Percentiles rank a stretch among this genome's conserved stretches.
Conservation (phyloP, 2,888 invertebrate genomes). For the Amphipoea lucens region DNA sequence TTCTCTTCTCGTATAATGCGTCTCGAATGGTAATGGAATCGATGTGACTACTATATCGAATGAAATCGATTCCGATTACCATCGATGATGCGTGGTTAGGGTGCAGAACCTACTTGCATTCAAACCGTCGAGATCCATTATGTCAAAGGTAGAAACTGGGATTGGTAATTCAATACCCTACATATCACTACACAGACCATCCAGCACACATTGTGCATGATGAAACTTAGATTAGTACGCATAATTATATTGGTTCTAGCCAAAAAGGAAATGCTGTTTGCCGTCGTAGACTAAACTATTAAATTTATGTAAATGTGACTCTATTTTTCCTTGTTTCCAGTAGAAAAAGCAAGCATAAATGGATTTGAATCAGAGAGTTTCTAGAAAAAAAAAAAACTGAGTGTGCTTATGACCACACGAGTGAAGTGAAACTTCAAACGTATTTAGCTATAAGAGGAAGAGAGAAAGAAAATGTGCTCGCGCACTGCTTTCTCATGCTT, state of each 20-base stretch:
- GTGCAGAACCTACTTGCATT: neutral
- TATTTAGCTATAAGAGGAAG: no score
- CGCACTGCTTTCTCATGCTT: no score
- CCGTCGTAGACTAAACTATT: neutral
- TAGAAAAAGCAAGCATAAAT: neutral
- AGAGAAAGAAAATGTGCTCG: no score
- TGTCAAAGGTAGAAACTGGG: slow-evolving; percentile 20
- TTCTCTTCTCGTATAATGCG: slow-evolving; percentile 3
- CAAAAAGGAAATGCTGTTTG: neutral
- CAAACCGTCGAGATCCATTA: slow-evolving; percentile 9
- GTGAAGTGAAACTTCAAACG: no score
- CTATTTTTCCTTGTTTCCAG: neutral
- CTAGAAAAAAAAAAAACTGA: neutral
- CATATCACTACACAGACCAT: neutral
- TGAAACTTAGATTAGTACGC: neutral
- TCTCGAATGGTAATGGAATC: slow-evolving; percentile 31
- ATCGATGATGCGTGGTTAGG: slow-evolving; percentile 36
- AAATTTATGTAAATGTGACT: neutral
- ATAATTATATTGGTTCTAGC: neutral
- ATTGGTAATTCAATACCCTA: neutral
- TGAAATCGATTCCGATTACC: slow-evolving; percentile 42
- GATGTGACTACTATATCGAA: slow-evolving; percentile 42
- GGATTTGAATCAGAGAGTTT: neutral
- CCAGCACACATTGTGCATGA: no score
- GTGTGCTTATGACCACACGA: no score